A percentile compares a stretch with the other conserved stretches of the same genome.
Evolutionary conservation across 2,113 vertebrate genomes (phyloP).

Genomic region (Lagopus leucura): DNA sequence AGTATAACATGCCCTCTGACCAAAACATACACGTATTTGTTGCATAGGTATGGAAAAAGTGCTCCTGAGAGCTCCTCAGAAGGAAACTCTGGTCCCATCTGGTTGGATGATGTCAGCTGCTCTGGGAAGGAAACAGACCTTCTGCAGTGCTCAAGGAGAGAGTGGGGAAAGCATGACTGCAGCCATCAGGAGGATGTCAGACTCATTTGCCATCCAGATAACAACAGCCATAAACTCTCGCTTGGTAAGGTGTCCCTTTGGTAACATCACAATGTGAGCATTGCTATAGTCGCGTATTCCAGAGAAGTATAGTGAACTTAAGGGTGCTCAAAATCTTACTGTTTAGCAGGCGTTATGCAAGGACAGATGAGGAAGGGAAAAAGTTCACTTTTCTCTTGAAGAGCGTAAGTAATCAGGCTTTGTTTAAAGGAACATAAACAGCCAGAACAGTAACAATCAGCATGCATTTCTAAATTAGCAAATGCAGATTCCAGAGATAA

Average conservation of each 20-base stretch:
- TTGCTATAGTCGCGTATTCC: neutral
- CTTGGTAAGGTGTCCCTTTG: conserved; percentile 77
- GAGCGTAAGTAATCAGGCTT: neutral
- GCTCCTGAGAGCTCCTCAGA: conserved; percentile 71
- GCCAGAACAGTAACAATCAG: neutral
- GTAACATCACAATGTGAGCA: neutral
- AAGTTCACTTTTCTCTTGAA: neutral
- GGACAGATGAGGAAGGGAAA: neutral
- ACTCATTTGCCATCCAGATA: conserved; percentile 82
- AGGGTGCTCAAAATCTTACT: neutral
- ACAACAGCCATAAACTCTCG: conserved; percentile 68
- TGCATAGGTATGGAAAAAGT: conserved; percentile 80
- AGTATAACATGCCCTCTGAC: neutral
- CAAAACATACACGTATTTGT: neutral
- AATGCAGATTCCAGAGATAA: neutral
- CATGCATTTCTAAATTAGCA: neutral
- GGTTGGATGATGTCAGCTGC: conserved; percentile 92
- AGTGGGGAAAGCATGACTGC: conserved; percentile 92
- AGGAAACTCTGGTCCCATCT: conserved; percentile 81
- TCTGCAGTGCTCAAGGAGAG: conserved; percentile 82
- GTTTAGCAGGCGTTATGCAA: neutral
- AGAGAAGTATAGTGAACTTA: neutral
- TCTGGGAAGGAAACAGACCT: conserved; percentile 88
- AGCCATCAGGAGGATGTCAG: conserved; percentile 88
- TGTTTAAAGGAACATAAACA: neutral